These are phyloP conservation scores for Acleris holmiana DNA, from an alignment of 2,888 invertebrate species.

Conservation along the genomic window DNA sequence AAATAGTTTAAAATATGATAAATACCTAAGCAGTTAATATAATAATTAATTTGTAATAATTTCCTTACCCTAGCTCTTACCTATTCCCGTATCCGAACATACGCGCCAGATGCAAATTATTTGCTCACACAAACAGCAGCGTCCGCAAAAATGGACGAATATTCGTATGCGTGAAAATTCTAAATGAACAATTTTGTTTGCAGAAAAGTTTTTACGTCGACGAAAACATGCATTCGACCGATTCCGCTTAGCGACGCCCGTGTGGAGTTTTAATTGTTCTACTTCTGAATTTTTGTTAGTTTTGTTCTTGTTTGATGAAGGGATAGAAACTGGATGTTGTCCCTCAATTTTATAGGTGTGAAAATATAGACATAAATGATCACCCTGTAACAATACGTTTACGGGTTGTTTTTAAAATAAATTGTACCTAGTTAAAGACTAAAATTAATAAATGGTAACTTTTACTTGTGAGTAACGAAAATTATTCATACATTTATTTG, in stretches of 20 bases:
- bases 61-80: background rate
- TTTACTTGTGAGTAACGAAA: no score
- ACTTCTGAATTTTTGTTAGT: slow-evolving; percentile 16
- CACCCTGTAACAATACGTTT: no score
- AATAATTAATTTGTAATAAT: background rate
- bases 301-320: no score
- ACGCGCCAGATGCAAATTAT: slow-evolving; percentile 54
- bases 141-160: slow-evolving; percentile 43
- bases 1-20: no score
- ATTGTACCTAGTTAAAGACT: no score
- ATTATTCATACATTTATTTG: no score
- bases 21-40: no score
- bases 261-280: slow-evolving; percentile 30
- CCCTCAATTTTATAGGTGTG: no score
- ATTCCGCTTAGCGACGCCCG: slow-evolving; percentile 22
- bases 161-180: slow-evolving; percentile 46
- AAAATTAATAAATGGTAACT: no score
- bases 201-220: slow-evolving; percentile 40
- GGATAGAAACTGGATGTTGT: no score
- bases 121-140: slow-evolving; percentile 45
- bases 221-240: slow-evolving; percentile 40
- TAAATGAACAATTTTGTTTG: slow-evolving; percentile 46
- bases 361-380: no score
- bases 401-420: no score
- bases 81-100: background rate